Evolutionary conservation across 2,888 invertebrate species (phyloP).

Genomic region (Drosophila dives): DNA sequence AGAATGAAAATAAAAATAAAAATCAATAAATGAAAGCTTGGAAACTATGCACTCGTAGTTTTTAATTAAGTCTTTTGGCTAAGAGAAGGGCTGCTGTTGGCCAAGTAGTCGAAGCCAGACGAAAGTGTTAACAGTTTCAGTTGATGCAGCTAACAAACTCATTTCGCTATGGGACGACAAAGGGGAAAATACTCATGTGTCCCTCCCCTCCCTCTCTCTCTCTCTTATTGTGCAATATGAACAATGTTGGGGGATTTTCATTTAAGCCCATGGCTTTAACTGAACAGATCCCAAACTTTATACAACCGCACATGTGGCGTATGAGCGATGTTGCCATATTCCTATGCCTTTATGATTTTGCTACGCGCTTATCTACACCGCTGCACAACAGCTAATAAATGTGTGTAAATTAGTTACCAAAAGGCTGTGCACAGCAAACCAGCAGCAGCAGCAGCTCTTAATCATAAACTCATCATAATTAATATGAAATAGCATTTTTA

Average conservation of each 20-base stretch:
- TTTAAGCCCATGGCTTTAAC: constrained; percentile 64
- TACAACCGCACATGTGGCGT: constrained; percentile 65
- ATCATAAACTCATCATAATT: constrained; percentile 76
- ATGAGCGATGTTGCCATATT: constrained; percentile 54
- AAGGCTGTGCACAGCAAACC: constrained; percentile 30
- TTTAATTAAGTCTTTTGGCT: constrained; percentile 64
- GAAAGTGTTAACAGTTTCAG: constrained; percentile 70
- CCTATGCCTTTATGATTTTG: constrained; percentile 23
- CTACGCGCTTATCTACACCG: constrained; percentile 63
- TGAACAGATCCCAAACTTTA: constrained; percentile 41
- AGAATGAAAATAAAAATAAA: neutral
- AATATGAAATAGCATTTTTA: constrained; percentile 54
- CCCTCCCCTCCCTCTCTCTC: neutral
- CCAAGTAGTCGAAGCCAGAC: constrained; percentile 40
- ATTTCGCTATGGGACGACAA: constrained; percentile 39
- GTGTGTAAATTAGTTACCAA: constrained; percentile 79
- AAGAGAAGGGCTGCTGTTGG: constrained; percentile 52
- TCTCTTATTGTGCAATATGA: constrained; percentile 48
- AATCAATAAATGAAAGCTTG: constrained; percentile 2
- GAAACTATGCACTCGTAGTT: constrained; percentile 57
- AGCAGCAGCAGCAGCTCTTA: constrained; percentile 40
- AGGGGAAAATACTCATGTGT: constrained; percentile 1
- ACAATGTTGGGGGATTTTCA: constrained; percentile 72
- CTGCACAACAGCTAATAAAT: constrained; percentile 78
- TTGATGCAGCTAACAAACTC: constrained; percentile 63